A percentile compares a stretch with the other conserved stretches of the same genome.
These are phyloP conservation scores for Aricia artaxerxes DNA, from an alignment of 2,888 invertebrate species.

Conservation along the genomic window DNA sequence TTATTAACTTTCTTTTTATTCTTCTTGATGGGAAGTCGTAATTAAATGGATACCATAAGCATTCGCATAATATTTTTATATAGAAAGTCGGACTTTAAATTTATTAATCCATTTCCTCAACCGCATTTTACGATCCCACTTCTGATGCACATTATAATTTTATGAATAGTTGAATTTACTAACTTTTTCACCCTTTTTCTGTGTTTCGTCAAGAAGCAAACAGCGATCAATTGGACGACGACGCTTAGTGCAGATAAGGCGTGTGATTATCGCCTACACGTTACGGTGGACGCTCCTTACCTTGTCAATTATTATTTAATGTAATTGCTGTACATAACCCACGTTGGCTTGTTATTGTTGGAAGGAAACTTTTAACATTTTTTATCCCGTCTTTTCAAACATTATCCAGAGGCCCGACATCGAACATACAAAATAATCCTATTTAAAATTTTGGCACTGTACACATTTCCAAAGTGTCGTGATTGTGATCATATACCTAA, in stretches of 20 bases:
- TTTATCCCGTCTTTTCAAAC: not conserved
- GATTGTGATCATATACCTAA: too few species aligned
- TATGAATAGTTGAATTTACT: not conserved
- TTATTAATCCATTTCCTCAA: too few species aligned
- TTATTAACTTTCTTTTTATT: too few species aligned
- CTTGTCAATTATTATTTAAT: slow-evolving; percentile 62
- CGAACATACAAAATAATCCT: too few species aligned
- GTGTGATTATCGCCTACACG: slow-evolving; percentile 64
- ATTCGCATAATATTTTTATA: too few species aligned
- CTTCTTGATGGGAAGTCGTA: too few species aligned
- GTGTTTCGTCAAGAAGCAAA: slow-evolving; percentile 33
- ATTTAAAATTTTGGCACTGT: too few species aligned
- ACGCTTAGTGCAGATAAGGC: slow-evolving; percentile 57
- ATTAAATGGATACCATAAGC: too few species aligned
- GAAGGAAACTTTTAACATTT: not conserved
- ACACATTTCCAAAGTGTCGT: too few species aligned
- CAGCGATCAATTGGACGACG: slow-evolving; percentile 48
- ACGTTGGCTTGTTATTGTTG: not conserved
- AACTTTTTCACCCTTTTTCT: not conserved
- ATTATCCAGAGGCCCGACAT: not conserved
- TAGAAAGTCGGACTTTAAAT: too few species aligned
- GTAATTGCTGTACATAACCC: slow-evolving; percentile 36
- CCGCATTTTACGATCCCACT: not conserved
- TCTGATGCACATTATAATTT: not conserved
- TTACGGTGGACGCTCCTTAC: slow-evolving; percentile 54